These are phyloP conservation scores for Rhynchopsitta pachyrhyncha DNA, from an alignment of 2,113 vertebrate genomes.

Conservation along the genomic window DNA sequence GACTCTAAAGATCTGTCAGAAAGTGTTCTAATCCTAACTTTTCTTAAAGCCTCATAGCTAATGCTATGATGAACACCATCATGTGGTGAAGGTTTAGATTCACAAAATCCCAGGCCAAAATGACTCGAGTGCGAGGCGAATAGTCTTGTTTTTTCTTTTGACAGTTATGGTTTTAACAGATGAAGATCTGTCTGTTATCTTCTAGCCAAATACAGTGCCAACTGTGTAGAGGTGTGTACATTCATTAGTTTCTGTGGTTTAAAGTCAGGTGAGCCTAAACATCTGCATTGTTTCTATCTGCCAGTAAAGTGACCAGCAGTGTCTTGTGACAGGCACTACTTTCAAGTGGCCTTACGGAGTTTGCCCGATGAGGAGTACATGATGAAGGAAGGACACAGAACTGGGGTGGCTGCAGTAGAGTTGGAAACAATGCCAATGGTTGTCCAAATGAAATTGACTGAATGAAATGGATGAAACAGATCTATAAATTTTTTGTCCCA, in stretches of 20 bases:
- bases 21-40: background rate
- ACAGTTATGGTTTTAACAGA: background rate
- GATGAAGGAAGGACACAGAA: background rate
- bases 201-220: background rate
- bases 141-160: background rate
- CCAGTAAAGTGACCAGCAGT: background rate
- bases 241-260: background rate
- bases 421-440: accelerated
- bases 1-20: background rate
- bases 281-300: background rate
- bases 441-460: background rate
- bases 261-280: background rate
- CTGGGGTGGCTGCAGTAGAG: background rate
- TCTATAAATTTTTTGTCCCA: background rate
- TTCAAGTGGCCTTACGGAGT: background rate
- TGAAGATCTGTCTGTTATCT: background rate
- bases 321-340: background rate
- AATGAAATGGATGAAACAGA: background rate
- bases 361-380: accelerated
- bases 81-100: background rate
- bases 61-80: background rate
- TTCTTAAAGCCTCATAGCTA: background rate
- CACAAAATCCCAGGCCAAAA: background rate
- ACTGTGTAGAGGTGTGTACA: accelerated
- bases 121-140: background rate